Evolutionary conservation across 1,140 invertebrate genomes (phyloP), one percentile per base, ranked within the genome.

Genomic region (Ips nitidus): DNA sequence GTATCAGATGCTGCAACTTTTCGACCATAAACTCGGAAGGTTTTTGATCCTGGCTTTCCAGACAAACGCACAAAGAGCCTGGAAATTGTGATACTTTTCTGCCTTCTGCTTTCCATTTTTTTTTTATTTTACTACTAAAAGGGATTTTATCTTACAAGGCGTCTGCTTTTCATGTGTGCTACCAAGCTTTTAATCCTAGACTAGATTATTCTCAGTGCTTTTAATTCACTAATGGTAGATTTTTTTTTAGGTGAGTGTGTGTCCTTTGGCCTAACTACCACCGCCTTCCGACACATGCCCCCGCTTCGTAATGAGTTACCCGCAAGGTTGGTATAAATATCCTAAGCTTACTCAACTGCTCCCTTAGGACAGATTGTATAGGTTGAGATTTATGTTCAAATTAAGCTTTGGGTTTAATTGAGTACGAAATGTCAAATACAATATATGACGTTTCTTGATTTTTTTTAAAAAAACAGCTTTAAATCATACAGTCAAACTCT

Each of bases 211-310:
- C 22, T 22, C 22, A 50, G 45, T 50, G 45, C 2, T 50, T 50
- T 50, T 50, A 50, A 50, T 50, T 22, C 22, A 22, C 22, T 22
- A 22, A 22, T 22, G 45, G 6, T 6, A 50, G 6, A 64, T 74
- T 75, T 74, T 58, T 50, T 79, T 78, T 61, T 72, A 79, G 77
- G 77, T 79, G 77, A 78, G 77, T 78, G 75, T 74, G 76, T 75
- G 75, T 74, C 75, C 70, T 66, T 70, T 55, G 76, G 72, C 70
- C 58, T 65, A 70, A 52, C 71, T 61, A 73, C 55, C 58, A 72
- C 63, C 68, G 73, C 72, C 71, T 66, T 64, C 52, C 70, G 74
- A 77, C 77, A 78, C 75, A 78, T 78, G 76, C 71, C 66, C 75
- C 69, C 72, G 71, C 76, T 76, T 78, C 73, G 72, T 72, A 70